Conservation (phyloP, 2,888 invertebrate species). For the Papilio demoleus region DNA sequence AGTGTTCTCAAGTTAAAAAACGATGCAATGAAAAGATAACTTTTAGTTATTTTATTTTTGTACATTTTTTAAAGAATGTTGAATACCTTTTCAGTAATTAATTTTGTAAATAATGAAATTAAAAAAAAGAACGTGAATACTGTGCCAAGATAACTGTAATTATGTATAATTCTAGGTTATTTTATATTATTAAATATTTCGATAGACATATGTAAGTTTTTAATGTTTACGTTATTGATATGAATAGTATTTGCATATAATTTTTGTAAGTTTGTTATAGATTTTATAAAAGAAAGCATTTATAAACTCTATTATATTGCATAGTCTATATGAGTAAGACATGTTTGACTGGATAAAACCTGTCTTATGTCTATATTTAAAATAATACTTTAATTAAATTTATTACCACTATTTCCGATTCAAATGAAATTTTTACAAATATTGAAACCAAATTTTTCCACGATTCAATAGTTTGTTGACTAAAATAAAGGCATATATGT, state of each 20-base stretch:
- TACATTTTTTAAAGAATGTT: slow-evolving; percentile 29
- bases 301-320: slow-evolving; percentile 6
- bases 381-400: not conserved
- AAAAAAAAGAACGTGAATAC: slow-evolving; percentile 63
- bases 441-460: not conserved
- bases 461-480: slow-evolving; percentile 2
- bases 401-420: not conserved
- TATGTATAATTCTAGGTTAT: slow-evolving; percentile 14
- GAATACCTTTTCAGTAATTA: slow-evolving; percentile 36
- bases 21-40: not conserved
- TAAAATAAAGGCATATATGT: not conserved
- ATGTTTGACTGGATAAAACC: not conserved
- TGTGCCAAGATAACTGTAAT: slow-evolving; percentile 56
- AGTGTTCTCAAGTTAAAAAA: not conserved
- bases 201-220: not conserved
- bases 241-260: not conserved
- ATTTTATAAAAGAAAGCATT: slow-evolving; percentile 9
- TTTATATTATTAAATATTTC: slow-evolving; percentile 3
- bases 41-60: slow-evolving; percentile 22
- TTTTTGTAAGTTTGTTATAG: not conserved
- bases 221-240: not conserved
- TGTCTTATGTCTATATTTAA: not conserved
- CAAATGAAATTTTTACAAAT: not conserved
- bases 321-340: not conserved
- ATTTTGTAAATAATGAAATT: slow-evolving; percentile 50